phyloP scores from a whole-genome alignment of 2,888 invertebrate genomes.

The Melieria crassipennis region DNA sequence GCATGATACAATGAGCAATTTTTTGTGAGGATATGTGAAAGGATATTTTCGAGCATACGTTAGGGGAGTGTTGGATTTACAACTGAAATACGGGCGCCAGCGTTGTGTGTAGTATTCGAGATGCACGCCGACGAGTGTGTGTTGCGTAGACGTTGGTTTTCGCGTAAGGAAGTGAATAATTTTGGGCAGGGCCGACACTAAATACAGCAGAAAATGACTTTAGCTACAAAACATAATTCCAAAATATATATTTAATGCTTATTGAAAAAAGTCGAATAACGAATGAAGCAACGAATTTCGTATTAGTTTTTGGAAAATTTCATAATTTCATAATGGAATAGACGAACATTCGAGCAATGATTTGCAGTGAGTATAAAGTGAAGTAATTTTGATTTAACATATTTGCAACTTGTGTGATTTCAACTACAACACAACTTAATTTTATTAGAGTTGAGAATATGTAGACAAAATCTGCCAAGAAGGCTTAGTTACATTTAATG shows the following conservation, averaged over 20 bases:
- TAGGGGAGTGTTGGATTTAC: conserved; percentile 21
- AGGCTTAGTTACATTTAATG: not conserved
- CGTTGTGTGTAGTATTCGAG: conserved; percentile 2
- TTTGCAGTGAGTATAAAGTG: not conserved
- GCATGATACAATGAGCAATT: not conserved
- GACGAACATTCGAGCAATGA: conserved; percentile 15
- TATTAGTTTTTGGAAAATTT: too few relatives aligned
- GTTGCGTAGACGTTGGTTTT: conserved; percentile 2
- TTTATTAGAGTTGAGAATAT: conserved; percentile 11
- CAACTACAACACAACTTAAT: too few relatives aligned
- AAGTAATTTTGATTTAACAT: too few relatives aligned
- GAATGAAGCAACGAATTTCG: too few relatives aligned
- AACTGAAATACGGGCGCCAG: not conserved
- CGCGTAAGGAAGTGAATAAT: conserved; percentile 27
- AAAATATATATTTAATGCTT: too few relatives aligned
- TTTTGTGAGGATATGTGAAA: not conserved
- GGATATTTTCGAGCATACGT: not conserved
- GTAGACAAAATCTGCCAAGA: conserved; percentile 17
- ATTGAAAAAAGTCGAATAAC: too few relatives aligned
- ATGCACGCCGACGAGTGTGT: conserved; percentile 28
- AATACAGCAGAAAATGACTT: too few relatives aligned
- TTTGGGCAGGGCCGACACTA: conserved; percentile 45
- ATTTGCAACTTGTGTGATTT: too few relatives aligned
- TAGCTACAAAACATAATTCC: too few relatives aligned
- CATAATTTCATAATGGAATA: not conserved